Evolutionary conservation across 2,888 invertebrate genomes (phyloP), one percentile per base, ranked within the genome.

Genomic region (Cephus pygmeus): DNA sequence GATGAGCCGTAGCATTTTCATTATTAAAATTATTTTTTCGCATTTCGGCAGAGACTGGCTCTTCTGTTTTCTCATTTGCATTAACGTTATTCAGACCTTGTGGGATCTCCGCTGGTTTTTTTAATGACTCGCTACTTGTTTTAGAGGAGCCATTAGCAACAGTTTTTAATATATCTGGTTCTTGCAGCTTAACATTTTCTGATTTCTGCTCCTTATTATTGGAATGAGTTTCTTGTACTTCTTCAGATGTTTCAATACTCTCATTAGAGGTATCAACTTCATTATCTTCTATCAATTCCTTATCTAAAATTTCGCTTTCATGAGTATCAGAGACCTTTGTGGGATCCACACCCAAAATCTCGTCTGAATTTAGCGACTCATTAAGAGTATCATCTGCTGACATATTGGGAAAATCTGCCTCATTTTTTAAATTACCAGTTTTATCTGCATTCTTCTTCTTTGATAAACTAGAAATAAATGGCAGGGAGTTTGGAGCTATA

Each of bases 401-500:
- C 23, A 56, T 9, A 56, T 56, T 56, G 6, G 23, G 56, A 9
- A 56, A 56, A 56, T 56, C 56, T 56, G 56, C 56, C 23, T 9
- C 56, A 56, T 23, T 56, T 56, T 23, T 56, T 23, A 23, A 23
- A 23, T 23, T 2, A 23, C 23, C 23, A 56, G 56, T 23, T 23
- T 56, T 56, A 56, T 56, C 56, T 71, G 12, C 71, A 12, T 74
- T 74, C 34, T 23, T 34, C 9, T 74, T 74, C 34, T 34, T 74
- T 12, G 74, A 35, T 74, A 34, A 34, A 33, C 6, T 31, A 23
- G 74, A 74, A 35, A 36, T 34, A 35, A 74, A n/a, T n/a, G 23
- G 3, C 23, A 35, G 33, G 23, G 33, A 23, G 68, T 75, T 84
- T 11, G 85, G 80, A 3, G 82, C 81, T 31, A 86, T 79, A 74